Percentiles rank a stretch among this genome's conserved stretches.
Conservation (phyloP, 2,797 vertebrate species). For the Rhabdophis nuchalis region DNA sequence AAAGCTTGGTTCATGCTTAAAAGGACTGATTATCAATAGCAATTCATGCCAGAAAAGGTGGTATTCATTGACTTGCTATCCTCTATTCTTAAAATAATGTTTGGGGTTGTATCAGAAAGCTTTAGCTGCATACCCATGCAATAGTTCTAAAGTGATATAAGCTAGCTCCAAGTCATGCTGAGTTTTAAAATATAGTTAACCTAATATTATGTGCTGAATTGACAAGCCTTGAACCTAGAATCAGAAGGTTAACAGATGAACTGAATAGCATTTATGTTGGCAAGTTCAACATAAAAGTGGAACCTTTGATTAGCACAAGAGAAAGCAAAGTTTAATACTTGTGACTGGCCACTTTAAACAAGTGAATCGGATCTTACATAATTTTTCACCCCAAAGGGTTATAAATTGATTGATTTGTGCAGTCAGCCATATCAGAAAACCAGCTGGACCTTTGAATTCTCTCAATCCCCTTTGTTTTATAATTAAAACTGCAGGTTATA, state of each 20-base stretch:
- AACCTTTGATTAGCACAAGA: not conserved
- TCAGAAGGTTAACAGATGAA: not conserved
- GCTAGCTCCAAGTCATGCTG: not conserved
- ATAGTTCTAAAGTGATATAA: not conserved
- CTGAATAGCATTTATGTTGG: not conserved
- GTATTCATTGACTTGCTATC: not conserved
- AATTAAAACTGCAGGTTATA: not conserved
- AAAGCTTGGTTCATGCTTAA: not conserved
- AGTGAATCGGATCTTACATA: not conserved
- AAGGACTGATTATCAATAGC: not conserved
- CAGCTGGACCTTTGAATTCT: not conserved
- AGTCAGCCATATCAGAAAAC: not conserved
- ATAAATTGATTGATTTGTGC: not conserved
- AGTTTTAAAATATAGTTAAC: not conserved
- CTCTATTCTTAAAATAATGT: not conserved
- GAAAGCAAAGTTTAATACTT: not conserved
- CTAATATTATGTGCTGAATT: not conserved
- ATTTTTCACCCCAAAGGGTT: not conserved
- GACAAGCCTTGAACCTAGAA: not conserved
- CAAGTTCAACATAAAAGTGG: not conserved
- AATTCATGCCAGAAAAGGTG: not conserved
- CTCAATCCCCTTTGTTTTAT: not conserved
- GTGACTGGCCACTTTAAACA: not conserved
- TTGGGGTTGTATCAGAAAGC: not conserved
- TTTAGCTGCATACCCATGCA: not conserved